Evolutionary conservation across 1,140 invertebrate species (phyloP).

Genomic region (Drosophila repleta): DNA sequence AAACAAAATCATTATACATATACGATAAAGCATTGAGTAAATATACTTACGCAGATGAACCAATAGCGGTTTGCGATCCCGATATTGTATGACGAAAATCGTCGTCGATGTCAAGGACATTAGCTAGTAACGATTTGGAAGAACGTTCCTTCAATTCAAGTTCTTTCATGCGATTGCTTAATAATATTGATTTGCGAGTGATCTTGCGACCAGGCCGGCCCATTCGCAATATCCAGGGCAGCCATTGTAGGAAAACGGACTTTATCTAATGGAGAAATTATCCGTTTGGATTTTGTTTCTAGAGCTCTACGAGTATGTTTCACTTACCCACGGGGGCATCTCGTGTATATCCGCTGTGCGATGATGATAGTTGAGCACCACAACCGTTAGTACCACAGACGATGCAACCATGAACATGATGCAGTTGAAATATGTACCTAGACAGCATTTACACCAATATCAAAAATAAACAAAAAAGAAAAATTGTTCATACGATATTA

Average conservation of each 20-base stretch:
- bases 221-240: constrained; percentile 97
- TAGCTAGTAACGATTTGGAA: constrained; percentile 96
- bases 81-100: constrained; percentile 90
- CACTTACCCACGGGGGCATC: constrained; percentile 97
- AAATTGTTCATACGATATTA: constrained; percentile 48
- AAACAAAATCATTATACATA: neutral
- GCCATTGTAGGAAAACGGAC: constrained; percentile 96
- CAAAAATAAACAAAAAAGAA: constrained; percentile 49
- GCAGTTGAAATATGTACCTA: constrained; percentile 99
- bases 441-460: neutral
- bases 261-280: constrained; percentile 88
- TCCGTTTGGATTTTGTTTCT: neutral
- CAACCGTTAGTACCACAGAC: constrained; percentile 98
- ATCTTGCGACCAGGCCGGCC: constrained; percentile 97
- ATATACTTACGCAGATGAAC: constrained; percentile 82
- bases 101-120: constrained; percentile 97
- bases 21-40: neutral
- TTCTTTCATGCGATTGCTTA: constrained; percentile 94
- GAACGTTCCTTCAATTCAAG: constrained; percentile 96
- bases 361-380: constrained; percentile 99
- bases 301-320: neutral
- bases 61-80: constrained; percentile 85
- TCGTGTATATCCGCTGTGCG: constrained; percentile 97
- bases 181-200: constrained; percentile 94
- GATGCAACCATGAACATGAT: constrained; percentile 99